Percentiles rank a stretch among this genome's conserved stretches.
These are phyloP conservation scores for Gavia stellata DNA, from an alignment of 2,113 vertebrate genomes.

Conservation along the genomic window DNA sequence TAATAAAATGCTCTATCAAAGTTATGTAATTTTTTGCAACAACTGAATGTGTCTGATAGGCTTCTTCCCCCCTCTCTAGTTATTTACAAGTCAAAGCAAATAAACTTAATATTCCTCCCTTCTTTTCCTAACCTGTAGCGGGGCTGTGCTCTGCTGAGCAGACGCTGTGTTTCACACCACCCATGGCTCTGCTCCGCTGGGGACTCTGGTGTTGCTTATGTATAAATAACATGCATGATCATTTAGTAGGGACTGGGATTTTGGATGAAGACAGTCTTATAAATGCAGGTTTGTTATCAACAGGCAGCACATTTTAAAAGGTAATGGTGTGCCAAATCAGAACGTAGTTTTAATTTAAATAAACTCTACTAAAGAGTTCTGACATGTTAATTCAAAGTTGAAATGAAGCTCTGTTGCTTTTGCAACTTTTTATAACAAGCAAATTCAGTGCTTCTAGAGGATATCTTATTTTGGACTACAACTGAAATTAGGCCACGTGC, in stretches of 20 bases:
- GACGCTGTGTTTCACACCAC: background rate
- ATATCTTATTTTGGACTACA: background rate
- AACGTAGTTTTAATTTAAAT: slow-evolving; percentile 8
- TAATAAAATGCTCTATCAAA: background rate
- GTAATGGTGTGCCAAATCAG: slow-evolving; percentile 22
- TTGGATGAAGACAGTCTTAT: background rate
- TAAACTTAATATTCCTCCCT: background rate
- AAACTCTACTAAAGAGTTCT: background rate
- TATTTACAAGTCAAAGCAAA: background rate
- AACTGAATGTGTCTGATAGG: background rate
- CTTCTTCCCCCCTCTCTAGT: background rate
- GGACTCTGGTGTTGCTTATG: background rate
- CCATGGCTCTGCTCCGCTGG: background rate
- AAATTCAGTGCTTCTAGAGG: background rate
- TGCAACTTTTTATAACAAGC: background rate
- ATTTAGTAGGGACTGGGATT: background rate
- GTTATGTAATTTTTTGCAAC: background rate
- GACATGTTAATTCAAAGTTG: background rate
- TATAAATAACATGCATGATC: slow-evolving; percentile 39
- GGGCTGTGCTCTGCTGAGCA: background rate
- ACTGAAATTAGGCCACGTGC: background rate
- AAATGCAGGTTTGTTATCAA: slow-evolving; percentile 37
- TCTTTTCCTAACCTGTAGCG: background rate
- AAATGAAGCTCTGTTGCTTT: background rate
- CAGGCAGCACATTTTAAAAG: slow-evolving; percentile 20